Evolutionary conservation across 2,888 invertebrate species (phyloP).

Genomic region (Linyphia triangularis): DNA sequence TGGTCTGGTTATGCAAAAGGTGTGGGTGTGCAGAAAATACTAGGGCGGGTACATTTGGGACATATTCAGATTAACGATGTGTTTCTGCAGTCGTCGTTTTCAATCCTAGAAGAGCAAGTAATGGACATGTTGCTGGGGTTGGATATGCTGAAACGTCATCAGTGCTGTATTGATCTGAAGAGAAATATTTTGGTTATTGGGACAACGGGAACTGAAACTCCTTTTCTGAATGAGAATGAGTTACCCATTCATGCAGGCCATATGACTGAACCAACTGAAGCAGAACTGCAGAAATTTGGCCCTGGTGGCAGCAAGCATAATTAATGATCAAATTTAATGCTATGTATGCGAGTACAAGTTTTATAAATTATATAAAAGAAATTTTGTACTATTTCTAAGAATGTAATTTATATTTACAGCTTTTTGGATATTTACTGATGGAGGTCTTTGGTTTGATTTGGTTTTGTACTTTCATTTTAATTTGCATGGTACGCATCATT

Average conservation of each 20-base stretch:
- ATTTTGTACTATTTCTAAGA: background rate
- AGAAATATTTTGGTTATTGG: slow-evolving; percentile 93
- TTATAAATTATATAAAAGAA: background rate
- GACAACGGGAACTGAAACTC: slow-evolving; percentile 94
- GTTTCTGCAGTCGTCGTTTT: slow-evolving; percentile 96
- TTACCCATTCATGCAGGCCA: slow-evolving; percentile 81
- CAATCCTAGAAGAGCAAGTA: slow-evolving; percentile 96
- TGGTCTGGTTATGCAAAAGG: slow-evolving; percentile 98
- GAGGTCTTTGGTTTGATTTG: background rate
- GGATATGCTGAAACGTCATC: slow-evolving; percentile 98
- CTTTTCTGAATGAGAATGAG: slow-evolving; percentile 90
- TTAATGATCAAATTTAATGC: background rate
- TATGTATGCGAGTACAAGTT: background rate
- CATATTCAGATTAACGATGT: slow-evolving; percentile 97
- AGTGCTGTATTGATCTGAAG: slow-evolving; percentile 95
- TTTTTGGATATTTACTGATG: background rate
- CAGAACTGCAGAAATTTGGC: background rate
- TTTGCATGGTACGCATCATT: background rate
- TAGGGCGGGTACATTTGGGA: slow-evolving; percentile 96
- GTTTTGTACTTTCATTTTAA: background rate
- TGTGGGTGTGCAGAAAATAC: slow-evolving; percentile 96
- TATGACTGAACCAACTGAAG: background rate
- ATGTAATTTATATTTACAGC: background rate
- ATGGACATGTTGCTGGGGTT: slow-evolving; percentile 99
- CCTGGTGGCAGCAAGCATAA: background rate